Evolutionary conservation across 2,797 vertebrate genomes (phyloP).

Genomic region (Sebastes taczanowskii): DNA sequence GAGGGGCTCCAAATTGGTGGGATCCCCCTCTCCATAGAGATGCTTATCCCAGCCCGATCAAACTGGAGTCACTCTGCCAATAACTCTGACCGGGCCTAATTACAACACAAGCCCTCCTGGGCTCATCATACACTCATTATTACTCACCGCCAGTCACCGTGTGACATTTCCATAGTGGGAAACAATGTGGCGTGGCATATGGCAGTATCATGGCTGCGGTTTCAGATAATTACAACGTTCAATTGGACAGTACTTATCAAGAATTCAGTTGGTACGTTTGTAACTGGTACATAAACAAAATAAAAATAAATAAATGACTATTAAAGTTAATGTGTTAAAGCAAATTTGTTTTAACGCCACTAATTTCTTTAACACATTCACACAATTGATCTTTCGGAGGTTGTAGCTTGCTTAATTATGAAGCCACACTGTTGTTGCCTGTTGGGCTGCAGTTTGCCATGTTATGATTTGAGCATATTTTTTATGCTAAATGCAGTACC

Average conservation of each 20-base stretch:
- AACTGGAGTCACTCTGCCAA: conserved; percentile 83
- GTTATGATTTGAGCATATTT: too few species aligned
- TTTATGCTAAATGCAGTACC: too few species aligned
- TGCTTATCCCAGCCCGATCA: conserved; percentile 87
- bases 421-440: too few species aligned
- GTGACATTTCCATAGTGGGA: conserved; percentile 51
- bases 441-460: too few species aligned
- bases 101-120: conserved; percentile 74
- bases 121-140: conserved; percentile 67
- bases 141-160: conserved; percentile 48
- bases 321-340: too few species aligned
- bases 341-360: too few species aligned
- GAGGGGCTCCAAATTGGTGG: conserved; percentile 86
- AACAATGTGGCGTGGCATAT: conserved; percentile 49
- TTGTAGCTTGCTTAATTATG: too few species aligned
- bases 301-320: too few species aligned
- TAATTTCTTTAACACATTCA: too few species aligned
- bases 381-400: too few species aligned
- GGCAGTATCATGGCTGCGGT: conserved; percentile 11
- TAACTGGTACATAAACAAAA: not conserved
- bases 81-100: conserved; percentile 89
- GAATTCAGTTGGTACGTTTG: not conserved
- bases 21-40: conserved; percentile 84
- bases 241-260: not conserved
- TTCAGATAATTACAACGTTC: conserved; percentile 9